phyloP scores from a whole-genome alignment of 1,140 invertebrate species.

The Lethrus apterus region DNA sequence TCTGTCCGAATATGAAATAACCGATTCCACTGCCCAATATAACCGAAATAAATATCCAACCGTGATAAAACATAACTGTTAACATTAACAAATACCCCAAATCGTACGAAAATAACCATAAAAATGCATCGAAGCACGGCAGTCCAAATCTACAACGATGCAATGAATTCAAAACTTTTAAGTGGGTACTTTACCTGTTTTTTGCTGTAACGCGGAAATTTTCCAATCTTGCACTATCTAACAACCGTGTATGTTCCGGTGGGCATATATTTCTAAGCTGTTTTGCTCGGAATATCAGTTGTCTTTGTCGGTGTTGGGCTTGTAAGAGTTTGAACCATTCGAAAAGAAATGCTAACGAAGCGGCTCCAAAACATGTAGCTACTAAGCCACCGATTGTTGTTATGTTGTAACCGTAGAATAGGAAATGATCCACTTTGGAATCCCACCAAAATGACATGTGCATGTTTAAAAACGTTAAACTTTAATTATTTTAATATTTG shows the following conservation, averaged over 20 bases:
- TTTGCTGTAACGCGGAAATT: constrained; percentile 1
- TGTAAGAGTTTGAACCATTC: constrained; percentile 39
- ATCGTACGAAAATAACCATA: constrained; percentile 35
- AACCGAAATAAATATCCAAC: constrained; percentile 67
- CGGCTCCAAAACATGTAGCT: constrained; percentile 30
- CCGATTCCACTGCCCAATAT: constrained; percentile 69
- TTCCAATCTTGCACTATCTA: not conserved
- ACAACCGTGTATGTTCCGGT: constrained; percentile 28
- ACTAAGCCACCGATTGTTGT: constrained; percentile 25
- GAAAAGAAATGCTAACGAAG: constrained; percentile 33
- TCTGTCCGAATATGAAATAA: constrained; percentile 49
- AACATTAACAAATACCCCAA: constrained; percentile 84
- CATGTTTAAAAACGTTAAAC: constrained; percentile 16
- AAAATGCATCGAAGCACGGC: constrained; percentile 31
- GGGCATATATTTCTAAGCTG: constrained; percentile 36
- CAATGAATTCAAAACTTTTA: not conserved
- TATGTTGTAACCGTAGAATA: constrained; percentile 35
- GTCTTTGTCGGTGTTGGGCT: constrained; percentile 34
- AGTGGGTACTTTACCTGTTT: no score
- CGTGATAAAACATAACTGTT: constrained; percentile 83
- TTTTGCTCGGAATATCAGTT: constrained; percentile 31
- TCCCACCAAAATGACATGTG: constrained; percentile 36
- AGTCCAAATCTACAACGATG: constrained; percentile 29
- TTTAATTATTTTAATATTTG: no score
- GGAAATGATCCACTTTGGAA: constrained; percentile 29